These are phyloP conservation scores for Alethe diademata DNA, from an alignment of 2,113 vertebrate species.

Conservation along the genomic window DNA sequence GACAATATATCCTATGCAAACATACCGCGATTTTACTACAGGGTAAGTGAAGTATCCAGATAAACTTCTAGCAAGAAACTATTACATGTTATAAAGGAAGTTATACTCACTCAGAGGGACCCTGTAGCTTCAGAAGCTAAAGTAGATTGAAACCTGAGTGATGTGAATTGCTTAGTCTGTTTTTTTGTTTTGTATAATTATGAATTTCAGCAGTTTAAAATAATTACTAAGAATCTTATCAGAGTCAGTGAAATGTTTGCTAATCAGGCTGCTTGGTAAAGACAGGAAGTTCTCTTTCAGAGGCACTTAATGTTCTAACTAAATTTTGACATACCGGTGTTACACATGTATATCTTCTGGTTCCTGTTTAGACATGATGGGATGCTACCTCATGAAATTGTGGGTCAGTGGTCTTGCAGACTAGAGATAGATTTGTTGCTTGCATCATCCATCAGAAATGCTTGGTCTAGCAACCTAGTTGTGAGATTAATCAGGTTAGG, in stretches of 20 bases:
- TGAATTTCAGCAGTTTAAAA: neutral
- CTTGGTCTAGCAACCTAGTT: rapidly evolving
- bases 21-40: conserved; percentile 96
- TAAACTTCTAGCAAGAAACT: neutral
- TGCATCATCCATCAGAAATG: neutral
- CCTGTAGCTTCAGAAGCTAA: neutral
- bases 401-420: neutral
- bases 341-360: rapidly evolving
- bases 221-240: neutral
- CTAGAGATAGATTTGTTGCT: neutral
- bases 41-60: conserved; percentile 74
- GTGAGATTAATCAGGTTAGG: neutral
- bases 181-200: neutral
- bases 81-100: neutral
- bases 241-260: neutral
- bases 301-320: neutral
- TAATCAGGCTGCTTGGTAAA: neutral
- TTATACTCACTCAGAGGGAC: neutral
- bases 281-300: neutral
- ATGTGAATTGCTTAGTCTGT: neutral
- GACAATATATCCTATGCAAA: conserved; percentile 77
- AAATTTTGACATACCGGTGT: rapidly evolving
- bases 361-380: rapidly evolving
- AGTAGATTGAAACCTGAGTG: neutral
- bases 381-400: neutral